Evolutionary conservation across 2,888 invertebrate species (phyloP), one percentile per base, ranked within the genome.

Genomic region (Dolomedes plantarius): DNA sequence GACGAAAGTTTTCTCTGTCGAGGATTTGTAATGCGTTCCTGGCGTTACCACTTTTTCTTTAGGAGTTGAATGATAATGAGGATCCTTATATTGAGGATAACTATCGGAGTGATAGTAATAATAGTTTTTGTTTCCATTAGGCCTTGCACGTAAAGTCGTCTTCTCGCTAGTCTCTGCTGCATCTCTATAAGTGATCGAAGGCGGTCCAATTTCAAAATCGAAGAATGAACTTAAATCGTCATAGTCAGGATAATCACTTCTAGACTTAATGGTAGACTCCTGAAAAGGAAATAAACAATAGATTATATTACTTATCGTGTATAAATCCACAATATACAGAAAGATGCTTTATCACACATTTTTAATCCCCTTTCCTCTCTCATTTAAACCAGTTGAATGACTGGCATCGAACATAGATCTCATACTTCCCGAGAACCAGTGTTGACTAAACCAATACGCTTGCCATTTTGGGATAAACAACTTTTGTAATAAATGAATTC

Each of bases 1-100:
- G 0, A 31, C 28, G 0, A 68, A 28, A 19, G 74, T 56, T 50
- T 71, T 41, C 11, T 65, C 71, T 13, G 62, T 72, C 7, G 65
- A 36, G 6, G 65, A 64, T 56, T 85, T 85, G 56, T 86, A 86
- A 11, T 86, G 86, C 11, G 86, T 29, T n/a, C 86, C 86, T 28
- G 79, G 79, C 0, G 79, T 86, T 1, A 86, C 86, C 3, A 74
- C 39, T 11, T 65, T 23, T 36, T 65, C 64, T 27, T 28, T 39
- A 36, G 64, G 27, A 1, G 65, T 23, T 23, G 36, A 3, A 11
- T 64, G 7, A 13, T 68, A 23, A 2, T 41, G 13, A 1, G 32
- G 39, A 0, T 31, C 28, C 13, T 27, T 13, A 29, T 83, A 72
- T 9, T 27, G 32, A 0, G 76, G 28, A 1, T 64, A 46, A n/a